Conservation (phyloP, 2,797 vertebrate species). For the Sebastes cheni region DNA sequence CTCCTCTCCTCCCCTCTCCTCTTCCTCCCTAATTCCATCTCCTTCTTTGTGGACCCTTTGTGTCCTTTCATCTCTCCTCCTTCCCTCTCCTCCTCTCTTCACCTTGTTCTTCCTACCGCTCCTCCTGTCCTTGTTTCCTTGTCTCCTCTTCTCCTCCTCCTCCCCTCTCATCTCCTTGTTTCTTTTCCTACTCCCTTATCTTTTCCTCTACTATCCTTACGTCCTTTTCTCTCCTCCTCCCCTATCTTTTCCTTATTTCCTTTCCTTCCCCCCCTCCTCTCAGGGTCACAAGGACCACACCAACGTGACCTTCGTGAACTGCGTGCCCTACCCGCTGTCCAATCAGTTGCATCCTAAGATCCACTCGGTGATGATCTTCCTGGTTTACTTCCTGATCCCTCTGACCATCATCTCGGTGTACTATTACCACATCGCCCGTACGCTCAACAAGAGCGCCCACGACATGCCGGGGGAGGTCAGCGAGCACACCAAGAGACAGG, state of each 20-base stretch:
- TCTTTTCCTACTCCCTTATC: background rate
- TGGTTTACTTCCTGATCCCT: conserved; percentile 95
- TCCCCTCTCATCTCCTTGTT: no score
- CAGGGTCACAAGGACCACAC: conserved; percentile 79
- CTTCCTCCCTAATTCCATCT: background rate
- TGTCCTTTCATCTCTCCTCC: no score
- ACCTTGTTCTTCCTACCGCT: no score
- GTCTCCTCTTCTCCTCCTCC: background rate
- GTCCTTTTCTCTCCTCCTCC: no score
- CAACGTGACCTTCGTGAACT: conserved; percentile 90
- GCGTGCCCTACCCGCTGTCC: conserved; percentile 91
- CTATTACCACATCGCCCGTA: conserved; percentile 93
- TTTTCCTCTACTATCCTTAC: rapidly evolving
- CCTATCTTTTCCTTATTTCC: no score
- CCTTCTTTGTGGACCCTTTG: no score
- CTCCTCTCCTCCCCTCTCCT: background rate
- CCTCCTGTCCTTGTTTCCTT: no score
- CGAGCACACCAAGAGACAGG: conserved; percentile 93
- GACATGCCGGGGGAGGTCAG: conserved; percentile 94
- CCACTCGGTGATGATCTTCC: conserved; percentile 93
- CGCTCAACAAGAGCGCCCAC: conserved; percentile 91
- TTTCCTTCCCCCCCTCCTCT: background rate
- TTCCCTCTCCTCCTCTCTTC: background rate
- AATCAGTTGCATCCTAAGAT: conserved; percentile 92
- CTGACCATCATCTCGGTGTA: conserved; percentile 92